Base-by-base conservation (phyloP, 2,888 invertebrate species). In the Mongoloraphidia duomilia region DNA sequence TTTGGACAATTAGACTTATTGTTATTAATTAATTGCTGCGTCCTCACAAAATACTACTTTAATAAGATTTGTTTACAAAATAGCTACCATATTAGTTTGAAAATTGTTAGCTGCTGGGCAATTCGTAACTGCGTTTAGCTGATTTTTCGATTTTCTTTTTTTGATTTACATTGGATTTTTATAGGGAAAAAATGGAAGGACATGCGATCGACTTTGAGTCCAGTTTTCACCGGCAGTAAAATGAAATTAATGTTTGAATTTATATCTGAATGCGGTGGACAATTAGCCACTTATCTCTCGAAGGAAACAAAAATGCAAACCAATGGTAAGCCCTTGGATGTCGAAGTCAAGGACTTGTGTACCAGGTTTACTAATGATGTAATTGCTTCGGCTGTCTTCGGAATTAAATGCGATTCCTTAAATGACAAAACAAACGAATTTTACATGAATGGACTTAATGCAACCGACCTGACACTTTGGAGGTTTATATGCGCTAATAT, bases 331-430 rank as follows among this genome's bases (percentile, higher is more conserved):
- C 48, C 54, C 0, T 50, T 57, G 2, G 62, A 63, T 5, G 54
- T 74, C 0, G 69, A 75, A 34, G 61, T 70, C 1, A 70, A 70
- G 17, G 73, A 75, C 47, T 48, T 70, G 2, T 69, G 71, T 45
- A 69, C 72, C 2, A 67, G 75, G 2, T 77, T 73, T 54, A 70
- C 75, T 0, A 78, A 70, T 56, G 79, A 79, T 58, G 75, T 77
- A 13, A 77, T 79, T 13, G 77, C 77, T 0, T 73, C 73, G 0
- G 65, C 71, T 2, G 76, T 73, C 0, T 77, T 78, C 52, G 79
- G 78, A 0, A 64, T 76, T 1, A 63, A 69, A 51, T 69, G 75
- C 1, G 70, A 79, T 59, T 78, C 79, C 0, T 51, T 77, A 34
- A 65, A 66, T 41, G 66, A 77, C 33, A 66, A 62, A 14, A 59